Evolutionary conservation across 2,888 invertebrate species (phyloP), one percentile per base, ranked within the genome.

Genomic region (Pristionchus arcanus): DNA sequence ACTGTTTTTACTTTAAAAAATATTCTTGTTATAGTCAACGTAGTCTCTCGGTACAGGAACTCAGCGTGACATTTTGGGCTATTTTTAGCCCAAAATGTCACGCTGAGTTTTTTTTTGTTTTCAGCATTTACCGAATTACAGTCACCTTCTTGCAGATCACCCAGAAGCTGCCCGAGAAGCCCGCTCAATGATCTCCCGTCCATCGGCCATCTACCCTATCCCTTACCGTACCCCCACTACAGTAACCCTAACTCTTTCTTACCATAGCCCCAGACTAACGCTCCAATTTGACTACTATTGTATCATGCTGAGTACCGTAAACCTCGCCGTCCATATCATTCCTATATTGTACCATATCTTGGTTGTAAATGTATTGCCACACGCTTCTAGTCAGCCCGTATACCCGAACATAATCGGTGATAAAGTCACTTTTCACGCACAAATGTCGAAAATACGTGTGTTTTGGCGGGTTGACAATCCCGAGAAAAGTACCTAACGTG

Each of bases 131-230:
- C 21, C 21, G 16, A 21, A 55, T 21, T 55, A 55, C 55, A 55
- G 21, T 55, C 16, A 63, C 53, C 19, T 84, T 9, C 1, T 88
- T 88, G n/a, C 53, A 59, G 42, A 81, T 90, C 68, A 90, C 87
- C 21, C 28, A 42, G 31, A 37, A 74, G 28, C 63, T 68, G n/a
- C 71, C 71, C 3, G 84, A 86, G 21, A 68, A 59, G 59, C 90
- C 90, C 2, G 53, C 21, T 25, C 89, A 89, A 59, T 89, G 74
- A 74, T 37, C 34, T 59, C 59, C 34, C 84, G 5, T 28, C 19
- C 11, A 59, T 85, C 59, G 59, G 21, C 28, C 25, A 5, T 16
- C 49, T 55, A 37, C 74, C 15, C 11, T n/a, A 31, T 71, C 71
- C 28, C 55, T n/a, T 84, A 77, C 77, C 49, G 81, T 81, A 81